A percentile compares a stretch with the other conserved stretches of the same genome.
Evolutionary conservation across 2,888 invertebrate species (phyloP).

Genomic region (Melanostoma mellinum): DNA sequence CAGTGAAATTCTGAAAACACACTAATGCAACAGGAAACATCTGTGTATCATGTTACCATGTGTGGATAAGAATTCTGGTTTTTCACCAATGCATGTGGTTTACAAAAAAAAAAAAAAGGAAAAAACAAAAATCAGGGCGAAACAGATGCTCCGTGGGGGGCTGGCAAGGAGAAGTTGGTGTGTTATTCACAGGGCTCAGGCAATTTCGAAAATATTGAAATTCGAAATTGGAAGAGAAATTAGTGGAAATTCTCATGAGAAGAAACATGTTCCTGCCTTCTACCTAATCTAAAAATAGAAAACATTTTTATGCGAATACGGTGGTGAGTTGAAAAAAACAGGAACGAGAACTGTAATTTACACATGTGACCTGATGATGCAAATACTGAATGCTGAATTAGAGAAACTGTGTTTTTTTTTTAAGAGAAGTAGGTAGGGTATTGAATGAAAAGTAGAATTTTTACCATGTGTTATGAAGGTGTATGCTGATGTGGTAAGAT

Average conservation of each 20-base stretch:
- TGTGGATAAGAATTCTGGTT: conserved; percentile 62
- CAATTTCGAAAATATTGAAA: conserved; percentile 20
- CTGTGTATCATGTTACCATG: conserved; percentile 68
- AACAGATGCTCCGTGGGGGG: conserved; percentile 44
- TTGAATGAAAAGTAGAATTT: too few relatives aligned
- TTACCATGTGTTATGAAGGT: too few relatives aligned
- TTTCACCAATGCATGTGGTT: conserved; percentile 57
- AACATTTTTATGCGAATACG: too few relatives aligned
- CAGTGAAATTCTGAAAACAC: conserved; percentile 28
- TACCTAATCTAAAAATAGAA: not conserved
- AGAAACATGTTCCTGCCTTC: not conserved
- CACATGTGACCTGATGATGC: too few relatives aligned
- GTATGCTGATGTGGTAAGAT: too few relatives aligned
- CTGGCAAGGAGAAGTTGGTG: conserved; percentile 14
- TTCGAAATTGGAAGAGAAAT: not conserved
- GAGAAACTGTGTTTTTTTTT: too few relatives aligned
- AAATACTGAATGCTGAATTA: too few relatives aligned
- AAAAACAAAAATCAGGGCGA: not conserved
- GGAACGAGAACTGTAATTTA: too few relatives aligned
- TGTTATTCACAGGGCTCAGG: not conserved
- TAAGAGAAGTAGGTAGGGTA: too few relatives aligned
- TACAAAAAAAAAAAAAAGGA: not conserved
- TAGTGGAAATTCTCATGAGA: conserved; percentile 2
- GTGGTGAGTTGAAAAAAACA: too few relatives aligned
- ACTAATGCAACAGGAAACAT: conserved; percentile 39